Evolutionary conservation across 1,140 invertebrate species (phyloP), one percentile per base, ranked within the genome.

Genomic region (Solenopsis fugax): DNA sequence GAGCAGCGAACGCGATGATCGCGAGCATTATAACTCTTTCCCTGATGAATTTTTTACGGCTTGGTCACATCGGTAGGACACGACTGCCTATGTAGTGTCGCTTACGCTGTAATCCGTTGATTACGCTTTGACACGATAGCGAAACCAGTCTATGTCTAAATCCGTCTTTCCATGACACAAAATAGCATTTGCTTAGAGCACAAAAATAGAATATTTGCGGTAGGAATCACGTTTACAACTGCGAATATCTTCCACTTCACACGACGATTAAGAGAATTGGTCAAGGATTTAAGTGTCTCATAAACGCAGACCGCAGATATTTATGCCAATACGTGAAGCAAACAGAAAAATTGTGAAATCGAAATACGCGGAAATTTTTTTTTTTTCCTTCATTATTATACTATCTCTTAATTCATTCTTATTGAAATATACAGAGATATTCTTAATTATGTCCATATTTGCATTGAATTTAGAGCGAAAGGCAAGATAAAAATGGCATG

Each of bases 31-130:
- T 73, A 73, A 41, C 52, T n/a, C 29, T 12, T 41, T 9, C 34
- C 21, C 21, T 24, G 54, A 73, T 82, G 24, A 75, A 50, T 84
- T 60, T 84, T 84, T 73, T 58, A 84, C 37, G n/a, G 4, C 10
- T 21, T 45, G 21, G 29, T 54, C 45, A 71, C 56, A 71, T 60
- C 3, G 6, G 16, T 50, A 58, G 16, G 21, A 72, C 58, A 13
- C 16, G 2, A 18, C 54, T 67, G 12, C 45, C 45, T 45, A n/a
- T 37, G 52, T 24, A 60, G 18, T 37, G 34, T 24, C 41, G 12
- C 34, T 82, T 60, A n/a, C 37, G 9, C 1, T 48, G 24, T 60
- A 60, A 24, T 76, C 13, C 12, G 21, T 7, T 34, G 65, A 71
- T 81, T 41, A 71, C 21, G 16, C 34, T 48, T 13, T 29, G 13